These are phyloP conservation scores for Enteromius mattozi DNA, from an alignment of 2,797 vertebrate species.

Conservation along the genomic window DNA sequence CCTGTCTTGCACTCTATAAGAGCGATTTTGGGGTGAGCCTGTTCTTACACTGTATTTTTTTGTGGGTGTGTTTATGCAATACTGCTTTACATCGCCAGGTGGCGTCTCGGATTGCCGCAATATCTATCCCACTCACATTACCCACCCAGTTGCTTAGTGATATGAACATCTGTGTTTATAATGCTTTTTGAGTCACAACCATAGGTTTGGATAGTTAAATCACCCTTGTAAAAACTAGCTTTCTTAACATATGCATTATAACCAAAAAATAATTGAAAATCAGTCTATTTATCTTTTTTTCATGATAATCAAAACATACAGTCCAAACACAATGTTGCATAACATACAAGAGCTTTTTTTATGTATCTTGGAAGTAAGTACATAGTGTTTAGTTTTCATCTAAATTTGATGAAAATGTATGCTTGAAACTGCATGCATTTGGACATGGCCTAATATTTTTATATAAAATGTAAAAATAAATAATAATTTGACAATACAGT, in stretches of 20 bases:
- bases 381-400: background rate
- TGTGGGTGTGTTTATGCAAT: background rate
- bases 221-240: background rate
- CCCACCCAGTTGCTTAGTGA: conserved; percentile 4
- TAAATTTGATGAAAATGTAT: background rate
- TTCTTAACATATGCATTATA: background rate
- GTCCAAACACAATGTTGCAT: background rate
- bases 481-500: background rate
- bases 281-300: background rate
- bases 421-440: background rate
- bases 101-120: background rate
- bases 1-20: background rate
- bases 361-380: background rate
- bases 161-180: conserved; percentile 17
- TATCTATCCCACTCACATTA: background rate
- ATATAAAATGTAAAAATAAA: background rate
- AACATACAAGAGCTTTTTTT: background rate
- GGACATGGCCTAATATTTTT: background rate
- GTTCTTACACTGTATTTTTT: background rate
- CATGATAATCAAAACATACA: background rate
- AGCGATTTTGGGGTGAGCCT: background rate
- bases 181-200: conserved; percentile 6
- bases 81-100: conserved; percentile 5
- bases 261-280: background rate
- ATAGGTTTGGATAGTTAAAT: background rate